Conservation (phyloP, 2,797 vertebrate species). For the Rhadinocentrus ornatus region DNA sequence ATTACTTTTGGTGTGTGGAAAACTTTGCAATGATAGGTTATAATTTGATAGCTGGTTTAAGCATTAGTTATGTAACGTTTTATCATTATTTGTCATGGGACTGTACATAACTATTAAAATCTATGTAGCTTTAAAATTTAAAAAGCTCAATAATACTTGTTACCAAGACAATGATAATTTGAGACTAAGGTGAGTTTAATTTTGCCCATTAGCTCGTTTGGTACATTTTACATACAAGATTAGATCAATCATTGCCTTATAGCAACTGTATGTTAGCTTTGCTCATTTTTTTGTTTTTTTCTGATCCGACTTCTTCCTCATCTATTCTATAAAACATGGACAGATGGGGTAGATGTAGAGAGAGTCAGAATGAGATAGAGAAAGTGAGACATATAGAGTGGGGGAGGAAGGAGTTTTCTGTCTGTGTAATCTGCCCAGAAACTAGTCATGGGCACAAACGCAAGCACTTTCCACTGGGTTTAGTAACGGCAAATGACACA, state of each 20-base stretch:
- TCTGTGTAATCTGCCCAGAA: conserved; percentile 78
- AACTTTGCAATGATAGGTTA: conserved; percentile 24
- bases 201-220: neutral
- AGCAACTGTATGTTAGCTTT: conserved; percentile 27
- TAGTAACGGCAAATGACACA: conserved; percentile 19
- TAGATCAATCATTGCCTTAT: conserved; percentile 39
- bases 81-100: neutral
- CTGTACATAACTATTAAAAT: neutral
- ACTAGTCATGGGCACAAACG: conserved; percentile 61
- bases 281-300: conserved; percentile 22
- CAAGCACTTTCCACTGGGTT: conserved; percentile 37
- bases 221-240: conserved; percentile 42
- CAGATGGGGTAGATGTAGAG: conserved; percentile 70
- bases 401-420: conserved; percentile 51
- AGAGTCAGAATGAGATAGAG: conserved; percentile 52
- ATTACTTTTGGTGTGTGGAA: conserved; percentile 17
- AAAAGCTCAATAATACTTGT: neutral
- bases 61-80: conserved; percentile 1
- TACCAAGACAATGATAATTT: neutral
- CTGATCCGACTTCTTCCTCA: conserved; percentile 54
- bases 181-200: conserved; percentile 10
- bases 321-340: conserved; percentile 64
- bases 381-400: conserved; percentile 57
- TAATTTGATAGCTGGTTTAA: conserved; percentile 14
- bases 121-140: neutral